Conservation (phyloP, 2,113 vertebrate species). For the Piprites chloris region DNA sequence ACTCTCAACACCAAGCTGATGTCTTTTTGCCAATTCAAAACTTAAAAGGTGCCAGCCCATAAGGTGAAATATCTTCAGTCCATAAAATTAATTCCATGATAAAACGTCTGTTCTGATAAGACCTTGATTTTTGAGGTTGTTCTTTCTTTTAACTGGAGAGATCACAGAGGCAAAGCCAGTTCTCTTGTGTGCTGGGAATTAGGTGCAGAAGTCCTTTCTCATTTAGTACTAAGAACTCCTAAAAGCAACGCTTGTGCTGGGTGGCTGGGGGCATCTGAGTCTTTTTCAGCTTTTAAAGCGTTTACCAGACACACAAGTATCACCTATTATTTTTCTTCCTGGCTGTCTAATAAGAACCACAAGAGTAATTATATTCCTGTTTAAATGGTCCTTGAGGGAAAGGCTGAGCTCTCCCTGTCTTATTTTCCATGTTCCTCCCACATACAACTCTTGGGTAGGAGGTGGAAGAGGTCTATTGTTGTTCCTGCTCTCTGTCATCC, state of each 20-base stretch:
- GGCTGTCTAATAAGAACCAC: background rate
- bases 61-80: slow-evolving; percentile 50
- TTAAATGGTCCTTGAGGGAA: background rate
- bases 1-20: slow-evolving; percentile 40
- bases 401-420: background rate
- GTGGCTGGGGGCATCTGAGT: background rate
- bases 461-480: background rate
- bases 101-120: background rate
- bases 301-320: background rate
- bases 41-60: slow-evolving; percentile 29
- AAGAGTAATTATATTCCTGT: background rate
- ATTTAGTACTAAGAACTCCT: background rate
- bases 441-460: background rate
- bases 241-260: background rate
- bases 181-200: background rate
- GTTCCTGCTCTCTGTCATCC: background rate
- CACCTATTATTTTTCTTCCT: background rate
- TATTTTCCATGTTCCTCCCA: background rate
- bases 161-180: background rate
- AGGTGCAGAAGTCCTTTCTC: background rate
- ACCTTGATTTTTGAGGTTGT: background rate
- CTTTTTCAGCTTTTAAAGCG: background rate
- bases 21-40: slow-evolving; percentile 41
- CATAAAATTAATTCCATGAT: slow-evolving; percentile 37
- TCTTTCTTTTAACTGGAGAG: background rate